Percentiles rank a stretch among this genome's conserved stretches.
Conservation (phyloP, 2,113 vertebrate species). For the Notechis scutatus region DNA sequence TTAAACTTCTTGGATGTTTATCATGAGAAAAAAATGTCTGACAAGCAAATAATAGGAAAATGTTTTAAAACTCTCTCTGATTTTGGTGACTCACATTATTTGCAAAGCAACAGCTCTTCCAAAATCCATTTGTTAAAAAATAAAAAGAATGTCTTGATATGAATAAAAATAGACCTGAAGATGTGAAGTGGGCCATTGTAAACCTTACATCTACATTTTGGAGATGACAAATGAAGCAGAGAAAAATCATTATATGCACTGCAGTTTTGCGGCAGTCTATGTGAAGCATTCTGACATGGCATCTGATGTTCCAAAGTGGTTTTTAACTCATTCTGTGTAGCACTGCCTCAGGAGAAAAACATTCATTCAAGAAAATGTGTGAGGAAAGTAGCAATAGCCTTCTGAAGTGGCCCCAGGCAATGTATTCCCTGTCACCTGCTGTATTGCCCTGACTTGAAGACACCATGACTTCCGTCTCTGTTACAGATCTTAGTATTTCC, state of each 20-base stretch:
- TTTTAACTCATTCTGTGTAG: slow-evolving; percentile 60
- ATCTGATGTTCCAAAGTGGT: slow-evolving; percentile 58
- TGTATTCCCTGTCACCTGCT: slow-evolving; percentile 66
- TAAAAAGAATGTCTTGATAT: background rate
- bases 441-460: slow-evolving; percentile 64
- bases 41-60: background rate
- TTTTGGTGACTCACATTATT: background rate
- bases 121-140: background rate
- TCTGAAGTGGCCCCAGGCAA: slow-evolving; percentile 60
- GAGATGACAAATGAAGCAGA: slow-evolving; percentile 53
- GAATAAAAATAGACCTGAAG: background rate
- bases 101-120: slow-evolving; percentile 6
- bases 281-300: slow-evolving; percentile 56
- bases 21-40: background rate
- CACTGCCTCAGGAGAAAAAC: slow-evolving; percentile 71
- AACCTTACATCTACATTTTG: slow-evolving; percentile 42
- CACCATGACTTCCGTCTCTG: slow-evolving; percentile 52
- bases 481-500: slow-evolving; percentile 62
- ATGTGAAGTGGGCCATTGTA: slow-evolving; percentile 12
- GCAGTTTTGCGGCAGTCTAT: slow-evolving; percentile 45
- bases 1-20: background rate
- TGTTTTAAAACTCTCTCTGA: background rate
- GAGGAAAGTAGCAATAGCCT: slow-evolving; percentile 43
- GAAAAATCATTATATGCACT: slow-evolving; percentile 53
- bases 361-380: slow-evolving; percentile 50